phyloP scores from a whole-genome alignment of 2,888 invertebrate species.

The Acanthosepion lycidas region DNA sequence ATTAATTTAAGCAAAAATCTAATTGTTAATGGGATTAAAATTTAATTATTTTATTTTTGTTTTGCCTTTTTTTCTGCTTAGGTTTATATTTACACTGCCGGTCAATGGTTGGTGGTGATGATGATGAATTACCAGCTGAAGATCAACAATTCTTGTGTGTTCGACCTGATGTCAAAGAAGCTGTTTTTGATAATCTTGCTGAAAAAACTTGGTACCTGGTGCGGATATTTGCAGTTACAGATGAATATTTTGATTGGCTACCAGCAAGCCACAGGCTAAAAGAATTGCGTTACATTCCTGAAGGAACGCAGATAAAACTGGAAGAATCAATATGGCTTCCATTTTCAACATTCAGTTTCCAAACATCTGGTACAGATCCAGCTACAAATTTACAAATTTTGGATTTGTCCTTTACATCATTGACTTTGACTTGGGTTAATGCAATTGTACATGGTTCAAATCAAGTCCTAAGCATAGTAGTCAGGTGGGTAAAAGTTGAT shows the following conservation, averaged over 20 bases:
- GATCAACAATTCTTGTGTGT: constrained; percentile 60
- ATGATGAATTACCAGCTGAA: constrained; percentile 54
- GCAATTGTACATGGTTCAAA: constrained; percentile 73
- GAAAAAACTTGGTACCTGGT: constrained; percentile 74
- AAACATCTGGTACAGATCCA: constrained; percentile 73
- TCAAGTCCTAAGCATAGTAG: constrained; percentile 70
- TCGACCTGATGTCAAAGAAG: constrained; percentile 68
- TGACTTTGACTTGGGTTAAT: constrained; percentile 72
- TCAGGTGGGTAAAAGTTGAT: constrained; percentile 72
- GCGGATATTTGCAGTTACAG: constrained; percentile 73
- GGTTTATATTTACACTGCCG: constrained; percentile 73
- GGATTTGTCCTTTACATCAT: constrained; percentile 64
- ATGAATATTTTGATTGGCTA: constrained; percentile 74
- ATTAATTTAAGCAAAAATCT: too few relatives aligned
- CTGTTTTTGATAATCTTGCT: constrained; percentile 66
- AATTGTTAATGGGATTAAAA: background rate
- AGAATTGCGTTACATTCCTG: constrained; percentile 65
- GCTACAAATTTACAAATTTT: constrained; percentile 67
- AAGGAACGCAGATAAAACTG: constrained; percentile 63
- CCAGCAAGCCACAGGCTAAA: constrained; percentile 69
- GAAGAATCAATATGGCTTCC: constrained; percentile 73
- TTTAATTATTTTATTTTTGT: background rate
- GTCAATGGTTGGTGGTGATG: constrained; percentile 63
- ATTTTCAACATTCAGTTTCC: constrained; percentile 67
- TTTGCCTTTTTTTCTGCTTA: constrained; percentile 51